Evolutionary conservation across 2,797 vertebrate genomes (phyloP), one percentile per base, ranked within the genome.

Genomic region (Uromys caudimaculatus): DNA sequence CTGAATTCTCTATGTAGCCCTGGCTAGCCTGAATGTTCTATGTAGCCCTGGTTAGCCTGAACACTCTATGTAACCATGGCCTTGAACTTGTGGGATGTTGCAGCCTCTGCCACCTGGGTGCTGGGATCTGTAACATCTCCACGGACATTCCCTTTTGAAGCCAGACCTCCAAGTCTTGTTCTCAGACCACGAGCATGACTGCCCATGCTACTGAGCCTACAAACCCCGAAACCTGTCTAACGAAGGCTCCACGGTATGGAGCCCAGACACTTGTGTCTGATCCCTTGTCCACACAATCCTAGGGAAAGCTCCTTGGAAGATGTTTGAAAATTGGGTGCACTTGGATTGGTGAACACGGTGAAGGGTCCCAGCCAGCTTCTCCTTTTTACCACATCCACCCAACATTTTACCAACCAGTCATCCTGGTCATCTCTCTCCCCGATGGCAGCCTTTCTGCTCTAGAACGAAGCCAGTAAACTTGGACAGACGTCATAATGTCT

Each of bases 191-290:
- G 10, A 32, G 0, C 2, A 1, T 6, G 23, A n/a, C 58, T 67
- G 71, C 1, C 23, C 0, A 11, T 5, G 8, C 38, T 21, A 0
- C 11, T 3, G 92, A 67, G 41, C 7, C 1, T 0, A 0, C 0
- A 29, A 11, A 38, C 67, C 79, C 86, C 58, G 44, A 85, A 79
- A 41, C 13, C 9, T 62, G 58, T 17, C 50, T n/a, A 19, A 54
- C 19, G 44, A 82, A 86, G 24, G 23, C 44, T 76, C 56, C 3
- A 62, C 3, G 1, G 58, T 64, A 16, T 1, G 1, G 64, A 85
- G 64, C 29, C 56, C 17, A 41, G 17, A 23, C 1, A 29, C 35
- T 9, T 8, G 2, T 2, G 38, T 71, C 90, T 3, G 24, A 4
- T 1, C 50, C 50, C 60, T 89, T 10, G 4, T 58, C 73, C 44